phyloP scores from a whole-genome alignment of 2,113 vertebrate genomes.

The Mastomys natalensis region DNA sequence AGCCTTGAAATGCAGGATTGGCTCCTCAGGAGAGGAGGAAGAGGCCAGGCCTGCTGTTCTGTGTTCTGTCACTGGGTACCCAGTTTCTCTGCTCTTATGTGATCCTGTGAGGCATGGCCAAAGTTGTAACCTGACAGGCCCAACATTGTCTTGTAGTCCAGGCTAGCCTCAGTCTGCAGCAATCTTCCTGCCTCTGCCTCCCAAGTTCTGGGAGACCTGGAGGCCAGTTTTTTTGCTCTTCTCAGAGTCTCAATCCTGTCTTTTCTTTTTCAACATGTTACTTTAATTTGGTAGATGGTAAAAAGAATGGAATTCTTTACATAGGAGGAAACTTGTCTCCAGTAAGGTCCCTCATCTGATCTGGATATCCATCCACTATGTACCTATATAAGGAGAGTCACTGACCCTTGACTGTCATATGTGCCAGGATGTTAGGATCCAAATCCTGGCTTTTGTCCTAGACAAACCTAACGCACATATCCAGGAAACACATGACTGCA shows the following conservation, averaged over 20 bases:
- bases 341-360: neutral
- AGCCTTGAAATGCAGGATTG: neutral
- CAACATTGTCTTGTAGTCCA: neutral
- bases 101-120: neutral
- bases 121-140: neutral
- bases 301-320: neutral
- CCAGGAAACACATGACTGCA: neutral
- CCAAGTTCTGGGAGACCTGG: neutral
- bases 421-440: neutral
- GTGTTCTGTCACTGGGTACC: neutral
- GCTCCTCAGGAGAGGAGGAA: neutral
- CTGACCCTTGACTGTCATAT: neutral
- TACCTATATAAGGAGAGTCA: neutral
- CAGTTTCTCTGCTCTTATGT: neutral
- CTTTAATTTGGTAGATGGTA: neutral
- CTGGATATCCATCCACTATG: neutral
- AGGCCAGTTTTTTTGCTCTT: neutral
- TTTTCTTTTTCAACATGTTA: too few species aligned
- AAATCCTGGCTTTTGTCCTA: neutral
- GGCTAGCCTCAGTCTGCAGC: neutral
- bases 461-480: neutral
- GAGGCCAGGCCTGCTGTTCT: neutral
- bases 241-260: neutral
- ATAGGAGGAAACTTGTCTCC: neutral
- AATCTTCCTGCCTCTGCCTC: neutral